Percentiles rank a stretch among this genome's conserved stretches.
Conservation (phyloP, 2,113 vertebrate species). For the Dryoscopus gambensis region DNA sequence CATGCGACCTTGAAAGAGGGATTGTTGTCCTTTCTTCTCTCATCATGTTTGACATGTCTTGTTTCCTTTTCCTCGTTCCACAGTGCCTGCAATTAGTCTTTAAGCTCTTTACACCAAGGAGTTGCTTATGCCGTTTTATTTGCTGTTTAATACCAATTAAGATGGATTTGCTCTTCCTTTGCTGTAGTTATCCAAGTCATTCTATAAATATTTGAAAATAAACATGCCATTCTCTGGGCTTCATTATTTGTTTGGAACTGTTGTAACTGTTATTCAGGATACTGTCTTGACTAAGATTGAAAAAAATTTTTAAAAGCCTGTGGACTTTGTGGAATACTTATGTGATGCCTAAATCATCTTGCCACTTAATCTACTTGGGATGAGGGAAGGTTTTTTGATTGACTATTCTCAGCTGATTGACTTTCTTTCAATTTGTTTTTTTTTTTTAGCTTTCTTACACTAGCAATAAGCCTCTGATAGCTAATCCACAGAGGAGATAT, state of each 20-base stretch:
- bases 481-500: slow-evolving; percentile 24
- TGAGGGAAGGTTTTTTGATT: not conserved
- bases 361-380: not conserved
- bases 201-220: slow-evolving; percentile 37
- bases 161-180: slow-evolving; percentile 11
- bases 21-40: not conserved
- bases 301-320: not conserved
- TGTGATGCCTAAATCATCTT: not conserved
- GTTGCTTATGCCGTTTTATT: not conserved
- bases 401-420: not conserved
- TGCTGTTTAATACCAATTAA: not conserved
- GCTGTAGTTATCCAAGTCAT: not conserved
- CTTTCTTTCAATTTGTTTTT: not conserved
- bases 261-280: not conserved
- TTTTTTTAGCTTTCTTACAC: not conserved
- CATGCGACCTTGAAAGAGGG: not conserved
- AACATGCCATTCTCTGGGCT: not conserved
- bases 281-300: not conserved
- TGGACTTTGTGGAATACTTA: not conserved
- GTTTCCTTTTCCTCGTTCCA: not conserved
- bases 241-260: not conserved
- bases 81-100: not conserved
- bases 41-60: not conserved
- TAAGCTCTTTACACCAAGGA: not conserved
- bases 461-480: not conserved